Percentiles rank a stretch among this genome's conserved stretches.
phyloP scores from a whole-genome alignment of 1,140 invertebrate species.

The Diachasmimorpha longicaudata region DNA sequence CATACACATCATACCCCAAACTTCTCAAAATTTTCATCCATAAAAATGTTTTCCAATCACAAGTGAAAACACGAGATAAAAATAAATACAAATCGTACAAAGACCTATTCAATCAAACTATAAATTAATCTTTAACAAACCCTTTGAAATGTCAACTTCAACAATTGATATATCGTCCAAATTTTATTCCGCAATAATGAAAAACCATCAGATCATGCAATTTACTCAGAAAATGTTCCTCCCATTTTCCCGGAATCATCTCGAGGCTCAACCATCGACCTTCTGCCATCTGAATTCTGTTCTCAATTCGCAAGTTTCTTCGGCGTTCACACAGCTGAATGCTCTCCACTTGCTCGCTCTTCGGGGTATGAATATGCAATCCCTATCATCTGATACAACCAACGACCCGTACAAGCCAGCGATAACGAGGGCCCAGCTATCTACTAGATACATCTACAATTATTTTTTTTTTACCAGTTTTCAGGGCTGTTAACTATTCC shows the following conservation, averaged over 20 bases:
- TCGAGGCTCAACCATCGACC: neutral
- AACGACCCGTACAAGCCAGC: neutral
- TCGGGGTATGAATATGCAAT: neutral
- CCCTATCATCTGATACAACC: neutral
- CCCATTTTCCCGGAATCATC: no score
- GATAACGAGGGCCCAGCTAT: neutral
- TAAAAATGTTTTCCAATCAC: no score
- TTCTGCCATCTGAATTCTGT: neutral
- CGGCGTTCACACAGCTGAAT: neutral
- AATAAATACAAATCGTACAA: no score
- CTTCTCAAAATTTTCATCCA: no score
- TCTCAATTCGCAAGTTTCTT: neutral
- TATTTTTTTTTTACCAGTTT: neutral
- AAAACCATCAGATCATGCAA: no score
- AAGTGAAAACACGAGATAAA: no score
- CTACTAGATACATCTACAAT: neutral
- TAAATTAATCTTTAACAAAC: no score
- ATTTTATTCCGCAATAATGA: no score
- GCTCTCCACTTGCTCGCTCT: neutral
- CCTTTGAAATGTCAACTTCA: no score
- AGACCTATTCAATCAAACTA: no score
- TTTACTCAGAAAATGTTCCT: neutral
- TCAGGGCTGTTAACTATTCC: neutral
- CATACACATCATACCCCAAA: no score
- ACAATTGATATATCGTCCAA: no score